Evolutionary conservation across 2,113 vertebrate species (phyloP).

Genomic region (Chionomys nivalis): DNA sequence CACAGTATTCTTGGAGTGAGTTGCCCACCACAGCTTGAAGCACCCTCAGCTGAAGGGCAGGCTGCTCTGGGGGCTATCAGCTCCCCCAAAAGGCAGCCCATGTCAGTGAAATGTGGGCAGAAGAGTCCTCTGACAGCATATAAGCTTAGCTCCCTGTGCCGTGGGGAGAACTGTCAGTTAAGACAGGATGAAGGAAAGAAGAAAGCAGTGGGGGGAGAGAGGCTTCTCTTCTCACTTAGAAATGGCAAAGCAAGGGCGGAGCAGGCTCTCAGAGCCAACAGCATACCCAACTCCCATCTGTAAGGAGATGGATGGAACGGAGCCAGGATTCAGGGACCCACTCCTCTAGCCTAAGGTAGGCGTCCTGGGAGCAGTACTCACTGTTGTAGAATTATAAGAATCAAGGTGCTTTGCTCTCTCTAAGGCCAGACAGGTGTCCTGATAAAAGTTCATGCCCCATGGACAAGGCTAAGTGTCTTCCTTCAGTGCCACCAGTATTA

Average conservation of each 20-base stretch:
- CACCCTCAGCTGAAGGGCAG: background rate
- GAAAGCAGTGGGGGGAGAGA: background rate
- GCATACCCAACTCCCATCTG: rapidly evolving
- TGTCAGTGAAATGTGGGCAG: rapidly evolving
- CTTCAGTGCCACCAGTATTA: background rate
- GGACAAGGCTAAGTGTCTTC: background rate
- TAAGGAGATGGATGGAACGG: background rate
- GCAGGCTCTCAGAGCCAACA: rapidly evolving
- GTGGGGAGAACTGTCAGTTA: background rate
- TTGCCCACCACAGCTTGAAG: background rate
- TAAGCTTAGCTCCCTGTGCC: background rate
- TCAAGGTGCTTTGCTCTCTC: rapidly evolving
- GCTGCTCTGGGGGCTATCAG: background rate
- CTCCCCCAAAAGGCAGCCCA: background rate
- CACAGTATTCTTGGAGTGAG: background rate
- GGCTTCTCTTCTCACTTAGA: background rate
- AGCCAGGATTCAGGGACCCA: rapidly evolving
- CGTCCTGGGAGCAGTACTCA: rapidly evolving
- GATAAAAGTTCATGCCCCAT: rapidly evolving
- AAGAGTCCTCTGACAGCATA: background rate
- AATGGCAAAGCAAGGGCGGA: background rate
- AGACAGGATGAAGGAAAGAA: background rate
- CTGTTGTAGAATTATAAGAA: rapidly evolving
- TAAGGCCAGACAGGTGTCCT: background rate
- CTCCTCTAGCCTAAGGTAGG: rapidly evolving